These are phyloP conservation scores for Prinia subflava DNA, from an alignment of 2,113 vertebrate species.

Conservation along the genomic window DNA sequence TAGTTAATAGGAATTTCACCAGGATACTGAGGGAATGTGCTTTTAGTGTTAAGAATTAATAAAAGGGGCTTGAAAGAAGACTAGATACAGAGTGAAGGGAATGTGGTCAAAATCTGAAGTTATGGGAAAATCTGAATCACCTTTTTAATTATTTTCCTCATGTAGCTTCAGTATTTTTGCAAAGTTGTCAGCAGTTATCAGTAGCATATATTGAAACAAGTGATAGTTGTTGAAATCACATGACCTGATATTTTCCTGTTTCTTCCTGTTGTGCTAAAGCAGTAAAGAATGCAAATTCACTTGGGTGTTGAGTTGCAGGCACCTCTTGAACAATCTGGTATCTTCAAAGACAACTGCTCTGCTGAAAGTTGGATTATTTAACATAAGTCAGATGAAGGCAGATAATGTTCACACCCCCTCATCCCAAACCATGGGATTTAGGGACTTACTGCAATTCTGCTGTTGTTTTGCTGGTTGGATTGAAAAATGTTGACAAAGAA, in stretches of 20 bases:
- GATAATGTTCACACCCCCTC: not conserved
- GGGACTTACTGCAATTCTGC: not conserved
- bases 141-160: not conserved
- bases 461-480: not conserved
- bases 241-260: constrained; percentile 61
- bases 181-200: constrained; percentile 68
- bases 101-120: not conserved
- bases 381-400: constrained; percentile 31
- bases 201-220: constrained; percentile 55
- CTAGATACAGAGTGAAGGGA: not conserved
- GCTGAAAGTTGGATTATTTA: constrained; percentile 23
- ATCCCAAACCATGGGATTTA: not conserved
- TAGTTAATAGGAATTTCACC: not conserved
- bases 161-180: constrained; percentile 61
- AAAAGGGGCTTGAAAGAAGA: not conserved
- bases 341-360: not conserved
- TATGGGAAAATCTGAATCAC: not conserved
- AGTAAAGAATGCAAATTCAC: not conserved
- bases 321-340: not conserved
- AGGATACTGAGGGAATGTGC: not conserved
- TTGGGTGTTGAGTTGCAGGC: not conserved
- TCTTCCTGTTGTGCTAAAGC: not conserved
- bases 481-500: not conserved
- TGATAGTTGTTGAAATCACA: not conserved
- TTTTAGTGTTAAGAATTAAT: not conserved